Base-by-base conservation (phyloP, 2,113 vertebrate genomes). In the Pseudois nayaur region DNA sequence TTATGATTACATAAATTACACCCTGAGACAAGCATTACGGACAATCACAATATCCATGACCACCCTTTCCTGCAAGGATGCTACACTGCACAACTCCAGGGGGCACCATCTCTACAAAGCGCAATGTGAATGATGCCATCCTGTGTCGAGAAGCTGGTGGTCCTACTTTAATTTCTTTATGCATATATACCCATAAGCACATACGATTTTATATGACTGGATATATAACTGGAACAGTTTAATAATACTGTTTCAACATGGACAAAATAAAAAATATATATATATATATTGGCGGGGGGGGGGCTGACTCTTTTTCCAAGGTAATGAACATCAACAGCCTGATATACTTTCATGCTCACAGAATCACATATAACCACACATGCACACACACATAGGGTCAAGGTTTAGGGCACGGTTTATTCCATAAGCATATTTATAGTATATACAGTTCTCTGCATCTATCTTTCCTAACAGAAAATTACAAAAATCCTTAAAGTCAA, bases 391-490 rank as follows among this genome's bases (percentile, higher is more conserved):
- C 4, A 67, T 1, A 78, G 17, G 43, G 59, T 62, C 88, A 81
- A 92, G 13, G 62, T 48, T 89, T 87, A 33, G 33, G 29, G 52
- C 43, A 33, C 1, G 43, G 36, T 67, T 94, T 83, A 89, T 54
- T 71, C 17, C 31, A 76, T 2, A 90, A 82, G 29, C 95, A 13
- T 25, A 82, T 50, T 92, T 92, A 55, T 5, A 74, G 59, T 55
- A 40, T 33, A 84, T 67, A 67, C 23, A 86, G 2, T 76, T 88
- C 6, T 64, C 31, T 86, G 67, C 27, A 96, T 76, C 54, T 54
- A 74, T 40, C 71, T 76, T 94, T 95, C 84, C 59, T 86, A 74
- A 86, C 5, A 94, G 60, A 90, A 94, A 92, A 59, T 89, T 87
- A 76, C 57, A 31, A 54, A 92, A 94, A 87, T 23, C 40, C 33